Evolutionary conservation across 2,113 vertebrate species (phyloP), one percentile per base, ranked within the genome.

Genomic region (Bufo bufo): DNA sequence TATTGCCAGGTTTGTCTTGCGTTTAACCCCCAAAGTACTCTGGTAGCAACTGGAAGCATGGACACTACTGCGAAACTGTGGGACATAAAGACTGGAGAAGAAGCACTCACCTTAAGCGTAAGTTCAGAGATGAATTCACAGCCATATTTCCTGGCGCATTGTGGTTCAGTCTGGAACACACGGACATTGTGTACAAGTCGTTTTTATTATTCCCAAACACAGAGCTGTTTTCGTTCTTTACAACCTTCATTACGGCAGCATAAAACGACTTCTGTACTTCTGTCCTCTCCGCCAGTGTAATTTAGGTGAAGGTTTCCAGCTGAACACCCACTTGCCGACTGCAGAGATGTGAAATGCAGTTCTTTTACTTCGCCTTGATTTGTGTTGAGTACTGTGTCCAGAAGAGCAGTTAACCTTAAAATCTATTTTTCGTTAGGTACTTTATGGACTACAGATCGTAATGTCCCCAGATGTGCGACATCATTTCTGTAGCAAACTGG

Each of bases 21-120:
- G 0, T 99, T 99, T 93, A 99, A 98, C 91, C 97, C 95, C 86
- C 97, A 98, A 93, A 99, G 98, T 90, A 97, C 97, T 0, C 66
- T 99, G 75, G 94, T 99, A 91, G 98, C 97, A 71, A 99, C 97
- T 45, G 98, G 98, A 88, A 99, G 98, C 89, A 97, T 98, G 97
- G 98, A 99, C 72, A 93, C 93, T 69, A 97, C 94, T 0, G 96
- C 96, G 89, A 98, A 96, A 88, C 90, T 99, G 69, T 98, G 97
- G 97, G 94, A 98, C 90, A 92, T 99, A 89, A 93, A 96, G 92
- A 97, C 90, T n/a, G 98, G 97, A 86, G 94, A 96, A 90, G 96
- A 97, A 91, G 91, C 95, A 88, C 93, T 94, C 89, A 96, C 96
- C 16, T 90, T 99, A 61, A 92, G 77, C 3, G 98, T 81, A 61